Evolutionary conservation across 2,113 vertebrate genomes (phyloP), one percentile per base, ranked within the genome.

Genomic region (Thamnophis sirtalis): DNA sequence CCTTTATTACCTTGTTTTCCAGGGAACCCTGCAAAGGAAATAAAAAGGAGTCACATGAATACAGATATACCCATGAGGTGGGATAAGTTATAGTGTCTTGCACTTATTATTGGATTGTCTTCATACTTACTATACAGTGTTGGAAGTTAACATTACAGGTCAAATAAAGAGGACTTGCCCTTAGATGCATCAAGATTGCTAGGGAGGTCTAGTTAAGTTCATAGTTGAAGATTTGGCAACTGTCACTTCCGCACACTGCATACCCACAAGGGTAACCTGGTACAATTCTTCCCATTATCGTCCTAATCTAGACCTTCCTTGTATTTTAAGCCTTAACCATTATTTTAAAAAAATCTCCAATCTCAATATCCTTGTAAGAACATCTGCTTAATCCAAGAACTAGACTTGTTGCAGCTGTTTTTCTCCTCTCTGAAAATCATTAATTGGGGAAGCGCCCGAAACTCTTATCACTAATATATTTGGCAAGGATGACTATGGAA

Each of bases 1-100:
- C 7, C 73, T 80, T 53, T 0, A 55, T 89, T 97, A 99, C 99
- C 99, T 96, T 97, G 96, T 96, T 99, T 98, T 68, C 99, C 99
- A 89, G 97, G 97, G 94, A 98, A 97, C 93, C 99, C 99, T 99
- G 95, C 28, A 94, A 95, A 87, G 91, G 50, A 90, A 96, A 95
- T 90, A 95, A 96, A 95, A 93, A 53, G 22, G 19, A 5, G 28
- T 5, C n/a, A 2, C 13, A 43, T 91, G 58, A 91, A 33, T 0
- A 49, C 89, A 55, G 60, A 13, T 28, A 21, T 60, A 1, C 15
- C 17, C 15, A 68, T 4, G 26, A 68, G 60, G 24, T 60, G 15
- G 28, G 26, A 19, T n/a, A 58, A 11, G 13, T 0, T 22, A 60
- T n/a, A 73, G n/a, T 73, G 17, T 19, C 73, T 80, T 80, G 33